Base-by-base conservation (phyloP, 2,797 vertebrate genomes). In the Anabacerthia variegaticeps region DNA sequence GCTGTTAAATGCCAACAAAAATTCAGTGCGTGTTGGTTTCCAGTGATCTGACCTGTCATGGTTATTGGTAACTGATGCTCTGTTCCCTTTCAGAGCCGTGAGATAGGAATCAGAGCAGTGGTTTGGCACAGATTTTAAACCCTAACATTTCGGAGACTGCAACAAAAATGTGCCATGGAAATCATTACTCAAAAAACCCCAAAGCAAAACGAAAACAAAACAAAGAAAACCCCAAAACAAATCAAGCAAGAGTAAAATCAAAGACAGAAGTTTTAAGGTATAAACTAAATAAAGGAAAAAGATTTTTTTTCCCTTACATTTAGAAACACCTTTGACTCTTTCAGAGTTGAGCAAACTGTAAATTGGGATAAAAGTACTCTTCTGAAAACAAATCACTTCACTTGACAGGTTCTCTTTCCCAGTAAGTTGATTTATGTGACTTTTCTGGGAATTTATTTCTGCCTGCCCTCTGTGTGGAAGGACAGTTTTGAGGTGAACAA, bases 381-480 rank as follows among this genome's bases (percentile, higher is more conserved):
- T 18, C 44, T 77, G 51, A 37, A 85, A 75, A 88, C 74, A 59
- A 66, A 54, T 13, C 4, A 10, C 28, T 66, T 62, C 28, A 44
- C 58, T 87, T 48, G 69, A 20, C 23, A 39, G 10, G 82, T 81
- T 84, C 14, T 78, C 39, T 62, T 96, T 92, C 55, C 18, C 28
- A 63, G 18, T 51, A 63, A 79, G 36, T 2, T 88, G 80, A 77
- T 84, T 85, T 78, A 59, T 69, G 55, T 76, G 52, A 32, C 63
- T 93, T 69, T 44, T 56, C 51, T 88, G 68, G 56, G 89, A 85
- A 87, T 81, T 72, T 62, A 72, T 58, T 73, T 82, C 62, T 72
- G 19, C 80, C 61, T 84, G 44, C 17, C 20, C 39, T 63, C 37
- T n/a, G 5, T 22, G 36, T 44, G 52, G 55, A 91, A 92, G 63